Base-by-base conservation (phyloP, 2,113 vertebrate genomes). In the Gallinago paraguaiae region DNA sequence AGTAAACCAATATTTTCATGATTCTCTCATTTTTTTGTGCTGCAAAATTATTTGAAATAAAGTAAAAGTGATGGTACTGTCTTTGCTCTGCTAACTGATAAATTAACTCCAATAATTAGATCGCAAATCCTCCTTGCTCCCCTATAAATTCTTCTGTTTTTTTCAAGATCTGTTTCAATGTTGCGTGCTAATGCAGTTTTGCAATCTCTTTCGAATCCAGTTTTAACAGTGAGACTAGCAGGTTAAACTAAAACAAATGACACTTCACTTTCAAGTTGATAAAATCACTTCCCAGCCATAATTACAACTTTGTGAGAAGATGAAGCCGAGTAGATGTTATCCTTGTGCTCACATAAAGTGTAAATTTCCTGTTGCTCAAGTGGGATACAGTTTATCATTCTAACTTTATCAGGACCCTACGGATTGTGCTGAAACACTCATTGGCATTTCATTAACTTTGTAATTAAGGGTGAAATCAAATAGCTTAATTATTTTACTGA, bases 391-490 rank as follows among this genome's bases (percentile, higher is more conserved):
- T 95, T 95, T 88, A 82, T 94, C 48, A 27, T 95, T 89, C 86
- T 70, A 80, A 59, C 51, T 69, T 83, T 90, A 94, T 88, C 91
- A 77, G 57, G 71, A 82, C 68, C 67, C 71, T 78, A 63, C 92
- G 80, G 81, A 76, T 86, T 86, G 63, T 95, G 45, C 86, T 72
- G 84, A 93, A 85, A 63, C 80, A 80, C 9, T 91, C 79, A 88
- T 54, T 93, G 90, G 53, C 87, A 61, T 92, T 96, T 94, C 67
- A 74, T 96, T 97, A 90, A 57, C 88, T 93, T 90, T 79, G 79
- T 96, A 90, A 93, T 95, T 95, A 88, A 94, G 67, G 48, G 59
- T 94, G 79, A 95, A 94, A 91, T 94, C 41, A 93, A 91, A 92
- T 63, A 91, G 65, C 84, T 86, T 96, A 94, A 91, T 94, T 89